Conservation (phyloP, 2,113 vertebrate genomes). For the Struthio camelus region DNA sequence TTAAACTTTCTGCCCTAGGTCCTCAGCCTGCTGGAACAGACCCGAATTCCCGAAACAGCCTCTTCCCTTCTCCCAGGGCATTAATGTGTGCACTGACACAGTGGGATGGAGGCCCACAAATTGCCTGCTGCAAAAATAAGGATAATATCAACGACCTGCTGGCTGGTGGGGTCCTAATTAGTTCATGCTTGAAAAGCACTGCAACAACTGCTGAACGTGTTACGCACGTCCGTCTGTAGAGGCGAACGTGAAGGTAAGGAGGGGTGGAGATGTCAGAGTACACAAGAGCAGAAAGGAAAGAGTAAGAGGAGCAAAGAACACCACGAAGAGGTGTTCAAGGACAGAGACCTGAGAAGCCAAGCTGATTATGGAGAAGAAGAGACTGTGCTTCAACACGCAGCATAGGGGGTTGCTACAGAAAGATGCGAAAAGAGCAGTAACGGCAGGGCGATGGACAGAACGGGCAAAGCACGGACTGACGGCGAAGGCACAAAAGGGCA, state of each 20-base stretch:
- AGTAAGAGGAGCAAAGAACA: not conserved
- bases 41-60: not conserved
- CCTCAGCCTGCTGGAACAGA: not conserved
- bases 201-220: not conserved
- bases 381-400: not conserved
- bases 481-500: not conserved
- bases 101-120: not conserved
- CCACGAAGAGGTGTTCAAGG: not conserved
- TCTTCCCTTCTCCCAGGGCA: fast-evolving
- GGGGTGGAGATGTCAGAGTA: not conserved
- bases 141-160: not conserved
- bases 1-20: not conserved
- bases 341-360: fast-evolving
- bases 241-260: not conserved
- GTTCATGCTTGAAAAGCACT: not conserved
- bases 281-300: not conserved
- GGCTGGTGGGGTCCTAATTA: not conserved
- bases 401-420: not conserved
- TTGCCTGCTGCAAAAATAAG: not conserved
- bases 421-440: not conserved
- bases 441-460: not conserved
- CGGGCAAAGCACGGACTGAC: not conserved
- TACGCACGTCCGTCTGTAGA: not conserved
- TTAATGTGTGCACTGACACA: not conserved
- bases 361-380: not conserved